phyloP scores from a whole-genome alignment of 2,888 invertebrate genomes.

The Pyrrhia umbra region DNA sequence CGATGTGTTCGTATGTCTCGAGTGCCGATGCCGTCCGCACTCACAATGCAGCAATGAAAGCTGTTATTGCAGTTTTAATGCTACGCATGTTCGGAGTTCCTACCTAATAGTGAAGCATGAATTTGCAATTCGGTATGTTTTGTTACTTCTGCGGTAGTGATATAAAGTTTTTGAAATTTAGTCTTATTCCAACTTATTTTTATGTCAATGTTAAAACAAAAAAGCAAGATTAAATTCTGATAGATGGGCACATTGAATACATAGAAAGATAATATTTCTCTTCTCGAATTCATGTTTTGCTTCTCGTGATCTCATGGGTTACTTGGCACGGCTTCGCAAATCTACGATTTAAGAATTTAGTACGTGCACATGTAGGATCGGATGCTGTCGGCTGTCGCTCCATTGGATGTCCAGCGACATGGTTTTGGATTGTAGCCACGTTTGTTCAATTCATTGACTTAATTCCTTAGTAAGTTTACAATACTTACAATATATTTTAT shows the following conservation, averaged over 20 bases:
- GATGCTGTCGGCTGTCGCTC: constrained; percentile 49
- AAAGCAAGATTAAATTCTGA: no score
- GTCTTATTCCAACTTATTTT: no score
- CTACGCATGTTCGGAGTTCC: constrained; percentile 17
- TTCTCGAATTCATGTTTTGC: constrained; percentile 37
- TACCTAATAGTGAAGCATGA: constrained; percentile 1
- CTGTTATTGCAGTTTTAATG: constrained; percentile 43
- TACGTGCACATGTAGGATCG: constrained; percentile 41
- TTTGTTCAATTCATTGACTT: constrained; percentile 23
- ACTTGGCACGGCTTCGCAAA: constrained; percentile 50
- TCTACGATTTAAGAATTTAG: constrained; percentile 52
- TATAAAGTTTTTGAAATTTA: no score
- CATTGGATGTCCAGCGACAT: constrained; percentile 42
- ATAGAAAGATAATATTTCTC: constrained; percentile 27
- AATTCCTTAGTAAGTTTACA: constrained; percentile 16
- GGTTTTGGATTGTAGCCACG: constrained; percentile 52
- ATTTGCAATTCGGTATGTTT: not conserved
- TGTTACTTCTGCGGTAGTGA: not conserved
- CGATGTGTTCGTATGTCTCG: constrained; percentile 50
- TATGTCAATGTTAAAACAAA: not conserved
- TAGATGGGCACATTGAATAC: not conserved
- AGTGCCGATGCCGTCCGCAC: constrained; percentile 17
- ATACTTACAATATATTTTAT: no score
- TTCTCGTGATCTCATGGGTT: constrained; percentile 31
- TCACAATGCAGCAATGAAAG: constrained; percentile 37